These are phyloP conservation scores for Tachina grossa DNA, from an alignment of 2,888 invertebrate genomes.

Conservation along the genomic window DNA sequence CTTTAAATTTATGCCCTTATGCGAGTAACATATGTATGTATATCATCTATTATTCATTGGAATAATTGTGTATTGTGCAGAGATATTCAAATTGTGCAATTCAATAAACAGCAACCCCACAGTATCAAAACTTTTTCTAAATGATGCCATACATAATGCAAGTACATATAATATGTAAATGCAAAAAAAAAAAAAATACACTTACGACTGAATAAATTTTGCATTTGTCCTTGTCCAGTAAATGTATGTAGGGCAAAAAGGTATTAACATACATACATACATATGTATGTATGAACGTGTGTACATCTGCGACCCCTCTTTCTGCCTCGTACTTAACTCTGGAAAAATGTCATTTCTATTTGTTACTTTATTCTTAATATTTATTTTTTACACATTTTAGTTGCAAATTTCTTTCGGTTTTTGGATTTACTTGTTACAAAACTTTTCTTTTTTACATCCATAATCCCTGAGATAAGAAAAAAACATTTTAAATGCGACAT, in stretches of 20 bases:
- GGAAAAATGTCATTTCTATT: conserved; percentile 41
- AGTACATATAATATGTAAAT: neutral
- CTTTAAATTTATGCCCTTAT: too few species aligned
- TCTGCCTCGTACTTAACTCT: too few species aligned
- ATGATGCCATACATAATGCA: neutral
- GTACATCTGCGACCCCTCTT: too few species aligned
- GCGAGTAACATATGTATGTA: too few species aligned
- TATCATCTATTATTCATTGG: too few species aligned
- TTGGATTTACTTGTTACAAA: conserved; percentile 63
- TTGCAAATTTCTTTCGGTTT: conserved; percentile 28
- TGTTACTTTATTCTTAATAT: neutral
- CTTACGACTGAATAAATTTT: conserved; percentile 14
- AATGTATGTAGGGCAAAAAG: conserved; percentile 20
- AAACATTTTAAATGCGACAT: conserved; percentile 41
- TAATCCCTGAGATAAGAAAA: conserved; percentile 52
- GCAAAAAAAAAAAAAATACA: neutral
- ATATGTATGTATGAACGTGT: too few species aligned
- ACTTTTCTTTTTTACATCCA: conserved; percentile 36
- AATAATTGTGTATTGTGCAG: too few species aligned
- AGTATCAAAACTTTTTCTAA: neutral
- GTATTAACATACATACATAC: neutral
- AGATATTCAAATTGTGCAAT: too few species aligned
- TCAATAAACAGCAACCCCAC: too few species aligned
- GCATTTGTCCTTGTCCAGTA: conserved; percentile 46
- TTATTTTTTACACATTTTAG: conserved; percentile 11